Percentiles rank a stretch among this genome's conserved stretches.
These are phyloP conservation scores for Paraescarpia echinospica DNA, from an alignment of 1,140 invertebrate genomes.

Conservation along the genomic window DNA sequence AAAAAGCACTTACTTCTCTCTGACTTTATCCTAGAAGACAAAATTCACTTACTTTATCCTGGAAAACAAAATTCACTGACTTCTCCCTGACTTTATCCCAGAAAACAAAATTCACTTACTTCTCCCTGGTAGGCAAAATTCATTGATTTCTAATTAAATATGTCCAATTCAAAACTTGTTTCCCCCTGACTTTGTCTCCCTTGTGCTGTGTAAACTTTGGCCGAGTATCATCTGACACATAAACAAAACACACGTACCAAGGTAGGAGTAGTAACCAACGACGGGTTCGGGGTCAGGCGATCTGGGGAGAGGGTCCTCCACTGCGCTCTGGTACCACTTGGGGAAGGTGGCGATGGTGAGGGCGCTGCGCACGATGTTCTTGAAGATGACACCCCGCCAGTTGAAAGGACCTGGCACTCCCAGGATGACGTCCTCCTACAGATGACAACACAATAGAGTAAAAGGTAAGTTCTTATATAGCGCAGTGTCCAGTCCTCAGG, in stretches of 20 bases:
- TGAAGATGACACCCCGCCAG: constrained; percentile 85
- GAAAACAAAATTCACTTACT: no score
- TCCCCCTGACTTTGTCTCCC: background rate
- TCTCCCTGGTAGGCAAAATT: background rate
- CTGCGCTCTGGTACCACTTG: constrained; percentile 66
- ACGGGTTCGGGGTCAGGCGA: constrained; percentile 12
- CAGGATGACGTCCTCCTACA: constrained; percentile 78
- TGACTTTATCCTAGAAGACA: background rate
- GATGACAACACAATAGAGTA: background rate
- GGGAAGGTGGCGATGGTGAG: constrained; percentile 76
- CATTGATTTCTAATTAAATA: background rate
- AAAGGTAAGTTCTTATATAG: no score
- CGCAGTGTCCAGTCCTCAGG: no score
- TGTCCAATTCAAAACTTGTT: background rate
- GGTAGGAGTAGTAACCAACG: constrained; percentile 75
- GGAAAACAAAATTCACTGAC: no score
- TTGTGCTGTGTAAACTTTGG: background rate
- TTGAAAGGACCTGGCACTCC: constrained; percentile 85
- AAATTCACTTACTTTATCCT: no score
- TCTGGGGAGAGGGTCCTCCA: background rate
- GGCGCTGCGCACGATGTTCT: constrained; percentile 64
- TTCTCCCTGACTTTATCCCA: background rate
- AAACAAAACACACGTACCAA: constrained; percentile 63
- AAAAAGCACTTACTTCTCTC: background rate
- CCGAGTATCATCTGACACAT: background rate